phyloP scores from a whole-genome alignment of 2,888 invertebrate genomes.

The Drosophila cracens region DNA sequence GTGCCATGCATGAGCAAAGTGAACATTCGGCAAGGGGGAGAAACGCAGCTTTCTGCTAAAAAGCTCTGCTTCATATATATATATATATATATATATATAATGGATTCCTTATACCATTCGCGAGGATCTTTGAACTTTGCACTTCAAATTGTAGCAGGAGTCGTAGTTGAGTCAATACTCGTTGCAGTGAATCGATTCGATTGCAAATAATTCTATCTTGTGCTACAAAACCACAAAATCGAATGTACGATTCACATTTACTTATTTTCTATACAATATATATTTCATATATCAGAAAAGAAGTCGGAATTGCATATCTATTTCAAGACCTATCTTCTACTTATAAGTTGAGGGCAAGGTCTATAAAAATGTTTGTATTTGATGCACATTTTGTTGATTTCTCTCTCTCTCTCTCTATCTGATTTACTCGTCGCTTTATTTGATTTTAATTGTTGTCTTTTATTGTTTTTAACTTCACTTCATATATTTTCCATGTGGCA shows the following conservation, averaged over 20 bases:
- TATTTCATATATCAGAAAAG: background rate
- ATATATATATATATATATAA: background rate
- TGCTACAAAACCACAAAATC: background rate
- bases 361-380: background rate
- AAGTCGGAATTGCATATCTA: background rate
- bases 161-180: conserved; percentile 15
- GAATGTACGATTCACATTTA: background rate
- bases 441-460: background rate
- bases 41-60: conserved; percentile 6
- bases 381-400: background rate
- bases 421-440: background rate
- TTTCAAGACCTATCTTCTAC: background rate
- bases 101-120: conserved; percentile 5
- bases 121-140: conserved; percentile 26
- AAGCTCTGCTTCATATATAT: background rate
- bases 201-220: background rate
- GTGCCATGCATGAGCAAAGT: conserved; percentile 62
- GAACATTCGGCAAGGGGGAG: background rate
- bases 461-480: background rate
- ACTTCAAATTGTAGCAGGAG: background rate
- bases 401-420: background rate
- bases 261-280: background rate
- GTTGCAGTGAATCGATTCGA: conserved; percentile 18
- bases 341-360: background rate
- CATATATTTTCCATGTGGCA: background rate